Conservation (phyloP, 2,888 invertebrate genomes). For the Nephrocerus scutellatus region DNA sequence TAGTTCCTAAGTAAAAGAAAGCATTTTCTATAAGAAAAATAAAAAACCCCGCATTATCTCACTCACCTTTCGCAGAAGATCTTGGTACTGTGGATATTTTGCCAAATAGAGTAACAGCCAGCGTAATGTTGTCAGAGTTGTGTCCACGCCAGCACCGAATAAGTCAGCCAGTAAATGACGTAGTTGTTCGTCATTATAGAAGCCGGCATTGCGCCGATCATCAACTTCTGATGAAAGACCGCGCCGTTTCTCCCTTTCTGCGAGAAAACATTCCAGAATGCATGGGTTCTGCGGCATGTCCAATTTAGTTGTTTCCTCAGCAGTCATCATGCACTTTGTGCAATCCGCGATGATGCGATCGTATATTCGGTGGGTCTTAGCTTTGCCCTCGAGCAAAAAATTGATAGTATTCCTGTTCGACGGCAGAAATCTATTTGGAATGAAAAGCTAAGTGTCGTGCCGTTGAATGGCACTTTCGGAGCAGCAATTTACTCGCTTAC, state of each 20-base stretch:
- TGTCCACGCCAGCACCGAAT: conserved; percentile 81
- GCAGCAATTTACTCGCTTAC: not conserved
- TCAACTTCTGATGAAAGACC: conserved; percentile 10
- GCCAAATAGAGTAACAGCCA: conserved; percentile 80
- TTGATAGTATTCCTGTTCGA: conserved; percentile 58
- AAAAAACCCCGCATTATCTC: not conserved
- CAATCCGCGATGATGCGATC: conserved; percentile 59
- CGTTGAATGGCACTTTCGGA: not conserved
- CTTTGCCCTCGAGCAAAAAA: conserved; percentile 61
- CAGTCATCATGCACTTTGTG: conserved; percentile 31
- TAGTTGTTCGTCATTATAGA: conserved; percentile 62
- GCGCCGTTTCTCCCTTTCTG: conserved; percentile 52
- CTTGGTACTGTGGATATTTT: conserved; percentile 57
- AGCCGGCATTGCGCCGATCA: conserved; percentile 21
- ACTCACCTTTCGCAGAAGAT: conserved; percentile 34
- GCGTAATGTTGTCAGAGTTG: conserved; percentile 68
- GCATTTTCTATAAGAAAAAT: conserved; percentile 2
- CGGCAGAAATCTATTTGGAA: conserved; percentile 43
- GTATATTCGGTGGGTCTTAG: conserved; percentile 66
- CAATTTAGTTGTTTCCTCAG: not conserved
- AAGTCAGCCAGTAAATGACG: conserved; percentile 71
- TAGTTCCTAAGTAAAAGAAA: conserved; percentile 21
- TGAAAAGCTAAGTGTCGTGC: no score
- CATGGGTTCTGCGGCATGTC: conserved; percentile 28
- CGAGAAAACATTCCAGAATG: conserved; percentile 60